Evolutionary conservation across 2,113 vertebrate species (phyloP), one percentile per base, ranked within the genome.

Genomic region (Melanerpes aurifrons): DNA sequence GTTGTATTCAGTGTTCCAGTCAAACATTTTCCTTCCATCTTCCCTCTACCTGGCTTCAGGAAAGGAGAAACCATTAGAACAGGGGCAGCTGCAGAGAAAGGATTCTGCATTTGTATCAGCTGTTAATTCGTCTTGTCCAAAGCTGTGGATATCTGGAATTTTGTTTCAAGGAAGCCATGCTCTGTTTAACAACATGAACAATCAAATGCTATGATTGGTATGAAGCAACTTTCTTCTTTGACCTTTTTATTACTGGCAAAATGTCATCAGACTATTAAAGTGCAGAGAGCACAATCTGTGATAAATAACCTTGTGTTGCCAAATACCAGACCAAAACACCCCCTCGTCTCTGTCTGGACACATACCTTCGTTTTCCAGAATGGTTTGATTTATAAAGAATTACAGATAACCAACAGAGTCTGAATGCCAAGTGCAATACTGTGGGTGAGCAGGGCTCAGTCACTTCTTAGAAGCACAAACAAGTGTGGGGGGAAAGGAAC

Each of bases 171-270:
- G 54, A 93, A 93, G 74, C 28, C 62, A 72, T 16, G 37, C 20
- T 86, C 73, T 76, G n/a, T 75, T 81, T 94, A 86, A 56, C 59
- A 92, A 56, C 5, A 79, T 90, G 83, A 86, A 83, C 59, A 84
- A 93, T 61, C 35, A 88, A 96, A 96, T 83, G 74, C 76, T 68
- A 67, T 25, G 50, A 91, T 94, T 93, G 94, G 76, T 76, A 93
- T 82, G 67, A 91, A 86, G 74, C 12, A 96, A 88, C 66, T 67
- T 67, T 94, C 68, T 93, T 45, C 62, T 56, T 64, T 86, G 82
- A 94, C 91, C 87, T 94, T 94, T 94, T 93, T 78, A 91, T 91
- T 92, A 86, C 70, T 66, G 83, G 67, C 69, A 94, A 94, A 91
- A 90, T 69, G 67, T 90, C 91, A 90, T 50, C 59, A 92, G 63